Base-by-base conservation (phyloP, 2,797 vertebrate genomes). In the Scarus forsteni region DNA sequence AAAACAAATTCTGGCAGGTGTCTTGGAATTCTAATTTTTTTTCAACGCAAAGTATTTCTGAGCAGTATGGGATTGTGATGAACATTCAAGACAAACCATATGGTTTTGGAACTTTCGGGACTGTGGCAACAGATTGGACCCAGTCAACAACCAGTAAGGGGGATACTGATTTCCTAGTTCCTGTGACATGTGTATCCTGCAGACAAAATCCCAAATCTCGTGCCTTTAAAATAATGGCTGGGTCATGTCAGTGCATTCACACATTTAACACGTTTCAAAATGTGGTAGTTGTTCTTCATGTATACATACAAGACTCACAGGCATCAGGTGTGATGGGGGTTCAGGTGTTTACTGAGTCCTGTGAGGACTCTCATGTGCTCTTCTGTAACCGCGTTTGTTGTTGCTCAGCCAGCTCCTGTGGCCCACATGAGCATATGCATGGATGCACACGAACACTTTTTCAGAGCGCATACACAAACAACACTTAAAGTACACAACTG, bases 261-360 rank as follows among this genome's bases (percentile, higher is more conserved):
- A 13, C 46, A 45, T 61, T 42, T 14, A 39, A 66, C 51, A 3
- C 1, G 50, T 58, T 19, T 63, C 58, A 51, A 58, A 65, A 72
- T 63, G 66, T 34, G 49, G 9, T 11, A 13, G 42, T 35, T 61
- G 63, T 54, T 55, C 63, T 75, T 81, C 45, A 19, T 61, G 52
- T 70, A 45, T 34, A 56, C 59, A 51, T 12, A 38, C 56, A 45
- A 55, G 75, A 71, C 71, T 70, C 65, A 27, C 61, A 71, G 88
- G 89, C 91, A 90, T 91, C 93, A 94, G 93, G 91, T 94, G 93
- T 86, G 83, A 88, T 85, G 42, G 51, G 87, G 90, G 88, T 78
- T 92, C 93, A 94, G 93, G 92, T 95, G 93, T 75, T 15, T 67
- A 70, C 35, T 40, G 72, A 58, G 63, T 70, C 85, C 86, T 10